phyloP scores from a whole-genome alignment of 2,888 invertebrate genomes.

The Pelosia muscerda region DNA sequence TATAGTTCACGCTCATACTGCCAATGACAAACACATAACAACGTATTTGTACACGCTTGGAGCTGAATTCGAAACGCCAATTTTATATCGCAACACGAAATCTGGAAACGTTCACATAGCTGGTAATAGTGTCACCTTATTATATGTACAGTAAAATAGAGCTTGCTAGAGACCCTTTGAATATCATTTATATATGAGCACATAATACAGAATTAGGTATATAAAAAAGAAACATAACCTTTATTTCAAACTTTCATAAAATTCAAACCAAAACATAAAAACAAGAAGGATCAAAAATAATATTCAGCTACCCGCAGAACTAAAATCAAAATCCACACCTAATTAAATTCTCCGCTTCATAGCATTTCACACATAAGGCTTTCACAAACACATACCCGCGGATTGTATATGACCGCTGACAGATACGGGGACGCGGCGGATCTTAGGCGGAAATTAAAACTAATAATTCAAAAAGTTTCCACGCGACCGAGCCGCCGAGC shows the following conservation, averaged over 20 bases:
- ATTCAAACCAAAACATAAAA: no score
- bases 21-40: neutral
- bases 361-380: conserved; percentile 45
- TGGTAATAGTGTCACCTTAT: neutral
- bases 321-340: conserved; percentile 34
- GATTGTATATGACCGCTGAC: conserved; percentile 76
- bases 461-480: conserved; percentile 88
- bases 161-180: no score
- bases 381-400: conserved; percentile 54
- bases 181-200: neutral
- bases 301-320: neutral
- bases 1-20: neutral
- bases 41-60: no score
- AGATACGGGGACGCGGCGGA: conserved; percentile 83
- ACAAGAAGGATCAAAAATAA: no score
- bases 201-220: no score
- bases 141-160: neutral
- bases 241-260: no score
- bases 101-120: neutral
- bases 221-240: no score
- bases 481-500: conserved; percentile 82
- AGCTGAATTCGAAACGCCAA: no score
- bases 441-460: conserved; percentile 88
- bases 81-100: neutral
- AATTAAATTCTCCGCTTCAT: conserved; percentile 49